Evolutionary conservation across 2,888 invertebrate genomes (phyloP).

Genomic region (Callyntrura guangdongensis): DNA sequence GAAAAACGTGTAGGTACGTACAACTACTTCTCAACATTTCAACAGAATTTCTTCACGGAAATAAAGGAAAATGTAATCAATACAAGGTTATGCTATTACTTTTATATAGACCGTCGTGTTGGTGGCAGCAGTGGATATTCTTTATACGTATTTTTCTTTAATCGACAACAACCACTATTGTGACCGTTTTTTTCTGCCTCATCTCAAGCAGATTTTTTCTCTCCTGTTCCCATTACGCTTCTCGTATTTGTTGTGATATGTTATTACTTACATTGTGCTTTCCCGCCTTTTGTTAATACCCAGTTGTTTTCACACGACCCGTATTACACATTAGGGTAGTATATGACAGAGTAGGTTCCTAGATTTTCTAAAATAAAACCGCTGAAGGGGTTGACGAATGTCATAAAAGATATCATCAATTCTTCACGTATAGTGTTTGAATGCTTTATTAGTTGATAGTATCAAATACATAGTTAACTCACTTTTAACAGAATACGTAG

Average conservation of each 20-base stretch:
- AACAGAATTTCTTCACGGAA: slow-evolving; percentile 43
- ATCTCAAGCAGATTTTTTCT: slow-evolving; percentile 13
- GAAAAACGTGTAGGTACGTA: slow-evolving; percentile 27
- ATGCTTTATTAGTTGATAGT: no score
- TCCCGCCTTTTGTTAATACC: slow-evolving; percentile 2
- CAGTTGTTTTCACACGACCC: neutral
- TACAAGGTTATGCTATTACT: slow-evolving; percentile 58
- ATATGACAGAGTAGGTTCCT: no score
- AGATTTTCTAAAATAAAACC: neutral
- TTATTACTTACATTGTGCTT: neutral
- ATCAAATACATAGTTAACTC: no score
- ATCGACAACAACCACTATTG: slow-evolving; percentile 21
- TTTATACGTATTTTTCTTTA: slow-evolving; percentile 2
- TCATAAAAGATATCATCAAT: neutral
- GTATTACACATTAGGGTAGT: no score
- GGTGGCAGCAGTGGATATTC: neutral
- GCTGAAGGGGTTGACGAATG: neutral
- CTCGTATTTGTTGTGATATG: neutral
- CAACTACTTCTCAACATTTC: slow-evolving; percentile 37
- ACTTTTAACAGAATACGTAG: no score
- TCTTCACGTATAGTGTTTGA: neutral
- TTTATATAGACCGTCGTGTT: slow-evolving; percentile 8
- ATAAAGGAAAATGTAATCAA: slow-evolving; percentile 71
- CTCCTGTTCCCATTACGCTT: slow-evolving; percentile 41
- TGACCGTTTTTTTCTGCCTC: neutral